Base-by-base conservation (phyloP, 2,888 invertebrate genomes). In the Ceriagrion tenellum region DNA sequence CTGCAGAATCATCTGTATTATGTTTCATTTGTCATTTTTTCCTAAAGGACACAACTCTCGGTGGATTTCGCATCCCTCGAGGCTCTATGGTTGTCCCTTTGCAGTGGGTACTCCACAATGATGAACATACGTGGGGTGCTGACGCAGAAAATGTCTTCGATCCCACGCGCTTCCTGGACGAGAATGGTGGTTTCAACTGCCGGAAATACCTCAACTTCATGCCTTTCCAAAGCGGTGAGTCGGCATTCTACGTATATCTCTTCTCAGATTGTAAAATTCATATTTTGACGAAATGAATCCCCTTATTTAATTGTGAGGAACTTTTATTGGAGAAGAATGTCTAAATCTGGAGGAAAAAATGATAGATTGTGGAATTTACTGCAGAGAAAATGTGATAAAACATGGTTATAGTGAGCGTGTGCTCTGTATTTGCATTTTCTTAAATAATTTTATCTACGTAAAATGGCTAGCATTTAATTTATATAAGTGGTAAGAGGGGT, bases 71-170 rank as follows among this genome's bases (percentile, higher is more conserved):
- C 95, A 97, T 99, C 95, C 98, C 98, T 0, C 98, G 98, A 96
- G 98, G 96, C 96, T 98, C 96, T 97, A 99, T 99, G 97, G 97
- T 99, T 26, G 97, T 99, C n/a, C 98, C 98, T 0, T 96, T 99
- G 35, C 98, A 98, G 96, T 99, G 98, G 98, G 98, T 98, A 0
- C 97, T 98, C 18, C 98, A 99, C 96, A 98, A 98, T 98, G 97
- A 98, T 96, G 97, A 98, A 0, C 96, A 97, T 0, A 96, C 97
- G 55, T 99, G 98, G 98, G 97, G 97, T 0, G 97, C 98, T 56
- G 98, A 98, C 0, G 97, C 98, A 8, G 56, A 95, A 47, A 93
- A 93, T 26, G 96, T 97, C 63, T 99, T 98, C 96, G 97, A 97
- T 89, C 98, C 98, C 0, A 97, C 97, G 35, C 97, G 99, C 95